phyloP scores from a whole-genome alignment of 2,113 vertebrate genomes.

The Gymnarchus niloticus region DNA sequence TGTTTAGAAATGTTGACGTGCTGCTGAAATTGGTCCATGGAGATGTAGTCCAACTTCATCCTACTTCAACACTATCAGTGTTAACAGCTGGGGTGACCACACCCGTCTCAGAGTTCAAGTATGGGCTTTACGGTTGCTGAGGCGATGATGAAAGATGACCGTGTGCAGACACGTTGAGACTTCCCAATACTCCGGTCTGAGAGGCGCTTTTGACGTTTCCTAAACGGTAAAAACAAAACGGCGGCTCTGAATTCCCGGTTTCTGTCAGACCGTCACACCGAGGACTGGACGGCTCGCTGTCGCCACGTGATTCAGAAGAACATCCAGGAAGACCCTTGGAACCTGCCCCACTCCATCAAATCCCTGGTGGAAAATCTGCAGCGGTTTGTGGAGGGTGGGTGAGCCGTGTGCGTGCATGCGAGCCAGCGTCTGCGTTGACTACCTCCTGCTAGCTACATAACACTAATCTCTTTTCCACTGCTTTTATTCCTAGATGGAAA shows the following conservation, averaged over 20 bases:
- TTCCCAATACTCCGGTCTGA: slow-evolving; percentile 1
- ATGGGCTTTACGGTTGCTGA: background rate
- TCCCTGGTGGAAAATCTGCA: slow-evolving; percentile 88
- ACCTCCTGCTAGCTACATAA: background rate
- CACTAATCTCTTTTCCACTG: slow-evolving; percentile 31
- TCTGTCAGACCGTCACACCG: slow-evolving; percentile 81
- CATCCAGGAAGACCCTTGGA: slow-evolving; percentile 97
- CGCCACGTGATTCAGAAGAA: slow-evolving; percentile 84
- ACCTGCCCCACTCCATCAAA: slow-evolving; percentile 86
- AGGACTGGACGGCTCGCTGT: slow-evolving; percentile 79
- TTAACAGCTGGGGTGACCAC: background rate
- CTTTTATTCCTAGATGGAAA: slow-evolving; percentile 78
- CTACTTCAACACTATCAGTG: background rate
- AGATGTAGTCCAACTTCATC: no score
- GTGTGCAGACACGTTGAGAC: background rate
- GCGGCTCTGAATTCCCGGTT: background rate
- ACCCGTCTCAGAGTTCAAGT: background rate
- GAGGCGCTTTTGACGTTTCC: no score
- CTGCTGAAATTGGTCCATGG: no score
- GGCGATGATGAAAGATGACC: background rate
- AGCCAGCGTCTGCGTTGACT: no score
- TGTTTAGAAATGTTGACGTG: background rate
- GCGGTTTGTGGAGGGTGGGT: slow-evolving; percentile 87
- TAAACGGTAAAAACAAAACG: no score
- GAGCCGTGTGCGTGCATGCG: background rate